Percentiles rank a stretch among this genome's conserved stretches.
Conservation (phyloP, 2,888 invertebrate species). For the Pollenia angustigena region DNA sequence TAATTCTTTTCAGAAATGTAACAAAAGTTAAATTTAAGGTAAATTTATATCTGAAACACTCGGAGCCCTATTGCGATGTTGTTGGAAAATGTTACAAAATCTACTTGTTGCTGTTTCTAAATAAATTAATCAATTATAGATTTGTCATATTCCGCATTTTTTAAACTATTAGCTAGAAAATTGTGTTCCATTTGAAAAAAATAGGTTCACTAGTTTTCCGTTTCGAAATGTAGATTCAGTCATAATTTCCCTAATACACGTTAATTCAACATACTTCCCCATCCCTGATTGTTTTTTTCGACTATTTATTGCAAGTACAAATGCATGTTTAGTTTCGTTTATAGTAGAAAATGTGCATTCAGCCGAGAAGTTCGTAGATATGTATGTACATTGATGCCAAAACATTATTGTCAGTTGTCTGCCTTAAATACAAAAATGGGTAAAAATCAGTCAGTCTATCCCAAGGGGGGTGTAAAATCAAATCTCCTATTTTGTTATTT, state of each 20-base stretch:
- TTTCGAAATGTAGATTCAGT: neutral
- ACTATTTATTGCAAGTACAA: neutral
- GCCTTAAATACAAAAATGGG: slow-evolving; percentile 52
- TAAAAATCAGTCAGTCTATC: slow-evolving; percentile 51
- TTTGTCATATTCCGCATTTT: too few species aligned
- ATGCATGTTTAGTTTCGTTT: neutral
- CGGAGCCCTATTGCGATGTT: too few species aligned
- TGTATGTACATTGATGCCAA: slow-evolving; percentile 30
- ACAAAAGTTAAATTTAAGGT: too few species aligned
- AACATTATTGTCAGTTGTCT: slow-evolving; percentile 52
- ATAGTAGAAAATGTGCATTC: slow-evolving; percentile 34
- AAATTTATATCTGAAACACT: too few species aligned
- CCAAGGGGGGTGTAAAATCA: slow-evolving; percentile 49
- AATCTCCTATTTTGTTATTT: slow-evolving; percentile 20
- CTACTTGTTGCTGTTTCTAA: too few species aligned
- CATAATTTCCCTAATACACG: neutral
- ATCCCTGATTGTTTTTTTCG: slow-evolving; percentile 34
- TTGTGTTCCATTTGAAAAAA: too few species aligned
- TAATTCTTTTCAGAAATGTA: too few species aligned
- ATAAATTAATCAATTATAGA: too few species aligned
- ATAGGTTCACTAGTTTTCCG: too few species aligned
- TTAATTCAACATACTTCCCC: neutral
- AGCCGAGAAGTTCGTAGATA: slow-evolving; percentile 15
- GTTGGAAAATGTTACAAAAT: too few species aligned
- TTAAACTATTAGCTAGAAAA: too few species aligned